A percentile compares a stretch with the other conserved stretches of the same genome.
These are phyloP conservation scores for Drosophila mulleri DNA, from an alignment of 2,888 invertebrate species.

Conservation along the genomic window DNA sequence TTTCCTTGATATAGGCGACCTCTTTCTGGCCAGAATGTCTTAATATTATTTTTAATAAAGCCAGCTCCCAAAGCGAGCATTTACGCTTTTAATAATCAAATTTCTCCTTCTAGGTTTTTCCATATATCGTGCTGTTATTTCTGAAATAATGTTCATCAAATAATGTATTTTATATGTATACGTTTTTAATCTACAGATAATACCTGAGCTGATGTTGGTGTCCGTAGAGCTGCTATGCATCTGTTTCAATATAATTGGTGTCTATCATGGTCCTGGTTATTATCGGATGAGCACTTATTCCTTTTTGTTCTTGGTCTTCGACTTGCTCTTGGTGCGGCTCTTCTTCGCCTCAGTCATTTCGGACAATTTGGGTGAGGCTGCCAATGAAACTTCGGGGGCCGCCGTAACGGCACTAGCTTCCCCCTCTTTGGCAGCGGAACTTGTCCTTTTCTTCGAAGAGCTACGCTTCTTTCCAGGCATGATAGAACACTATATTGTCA, in stretches of 20 bases:
- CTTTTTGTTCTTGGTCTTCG: conserved; percentile 41
- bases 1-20: not conserved
- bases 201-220: not conserved
- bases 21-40: not conserved
- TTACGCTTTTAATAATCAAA: not conserved
- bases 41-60: not conserved
- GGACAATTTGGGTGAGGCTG: not conserved
- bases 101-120: not conserved
- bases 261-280: not conserved
- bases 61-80: not conserved
- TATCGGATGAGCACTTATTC: not conserved
- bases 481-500: conserved; percentile 13
- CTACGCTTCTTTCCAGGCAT: conserved; percentile 47
- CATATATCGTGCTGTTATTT: not conserved
- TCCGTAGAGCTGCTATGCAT: not conserved
- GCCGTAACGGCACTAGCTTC: not conserved
- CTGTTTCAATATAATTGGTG: not conserved
- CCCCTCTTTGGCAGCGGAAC: not conserved
- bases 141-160: not conserved
- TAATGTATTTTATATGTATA: not conserved
- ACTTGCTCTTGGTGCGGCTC: conserved; percentile 33
- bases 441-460: conserved; percentile 18
- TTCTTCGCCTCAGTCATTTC: conserved; percentile 29
- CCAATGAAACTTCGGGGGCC: not conserved
- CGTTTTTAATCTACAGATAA: not conserved